A percentile compares a stretch with the other conserved stretches of the same genome.
These are phyloP conservation scores for Umimayanthus chanpuru DNA, from an alignment of 92 coral and sea anemone genomes.

Conservation along the genomic window DNA sequence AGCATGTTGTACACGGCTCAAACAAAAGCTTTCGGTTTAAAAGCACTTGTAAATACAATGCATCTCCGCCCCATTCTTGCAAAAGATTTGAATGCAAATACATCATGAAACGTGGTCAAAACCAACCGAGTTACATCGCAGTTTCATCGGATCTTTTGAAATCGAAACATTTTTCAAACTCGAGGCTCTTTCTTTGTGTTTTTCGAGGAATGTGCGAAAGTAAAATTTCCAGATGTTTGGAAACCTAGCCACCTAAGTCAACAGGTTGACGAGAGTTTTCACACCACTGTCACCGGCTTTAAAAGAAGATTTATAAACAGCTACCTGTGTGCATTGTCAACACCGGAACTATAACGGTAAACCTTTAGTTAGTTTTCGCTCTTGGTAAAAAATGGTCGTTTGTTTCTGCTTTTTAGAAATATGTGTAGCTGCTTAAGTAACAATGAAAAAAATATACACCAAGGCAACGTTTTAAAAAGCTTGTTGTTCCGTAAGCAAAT, in stretches of 20 bases:
- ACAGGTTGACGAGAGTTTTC: neutral
- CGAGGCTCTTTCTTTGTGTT: neutral
- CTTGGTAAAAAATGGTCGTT: neutral
- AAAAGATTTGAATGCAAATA: constrained; percentile 13
- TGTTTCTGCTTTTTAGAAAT: neutral
- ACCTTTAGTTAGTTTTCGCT: neutral
- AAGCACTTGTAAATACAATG: constrained; percentile 29
- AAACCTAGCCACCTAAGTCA: neutral
- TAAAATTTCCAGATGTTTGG: neutral
- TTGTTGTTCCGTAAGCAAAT: neutral
- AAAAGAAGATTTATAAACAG: neutral
- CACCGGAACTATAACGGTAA: neutral
- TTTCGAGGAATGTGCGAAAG: neutral
- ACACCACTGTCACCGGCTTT: neutral
- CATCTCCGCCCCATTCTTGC: constrained; percentile 31
- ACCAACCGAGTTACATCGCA: neutral
- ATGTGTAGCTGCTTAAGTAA: neutral
- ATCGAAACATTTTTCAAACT: neutral
- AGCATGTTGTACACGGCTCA: constrained; percentile 35
- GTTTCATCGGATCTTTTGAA: no score
- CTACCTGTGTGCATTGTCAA: neutral
- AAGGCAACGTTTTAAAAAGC: neutral
- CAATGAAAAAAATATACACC: neutral
- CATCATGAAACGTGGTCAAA: constrained; percentile 17
- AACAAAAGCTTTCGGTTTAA: constrained; percentile 26